phyloP scores from a whole-genome alignment of 2,888 invertebrate genomes.

The Sesia bembeciformis region DNA sequence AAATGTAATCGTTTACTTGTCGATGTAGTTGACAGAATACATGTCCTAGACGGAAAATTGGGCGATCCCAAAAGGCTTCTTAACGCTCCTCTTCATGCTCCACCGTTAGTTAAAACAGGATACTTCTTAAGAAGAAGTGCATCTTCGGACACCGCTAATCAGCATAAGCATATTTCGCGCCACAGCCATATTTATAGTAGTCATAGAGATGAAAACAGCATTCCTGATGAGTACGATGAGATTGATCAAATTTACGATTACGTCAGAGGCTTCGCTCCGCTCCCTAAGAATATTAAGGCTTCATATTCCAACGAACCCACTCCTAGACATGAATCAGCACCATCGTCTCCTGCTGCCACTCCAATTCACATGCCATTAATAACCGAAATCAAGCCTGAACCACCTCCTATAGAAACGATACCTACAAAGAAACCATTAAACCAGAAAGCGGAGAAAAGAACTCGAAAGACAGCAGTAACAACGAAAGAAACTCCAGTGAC shows the following conservation, averaged over 20 bases:
- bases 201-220: constrained; percentile 78
- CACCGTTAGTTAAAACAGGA: constrained; percentile 74
- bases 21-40: constrained; percentile 86
- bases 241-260: constrained; percentile 98
- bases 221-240: constrained; percentile 92
- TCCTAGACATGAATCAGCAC: constrained; percentile 70
- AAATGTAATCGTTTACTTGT: constrained; percentile 82
- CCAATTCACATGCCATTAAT: constrained; percentile 72
- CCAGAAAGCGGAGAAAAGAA: constrained; percentile 82
- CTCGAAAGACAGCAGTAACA: constrained; percentile 78
- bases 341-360: constrained; percentile 68
- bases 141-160: constrained; percentile 82
- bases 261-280: constrained; percentile 92
- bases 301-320: constrained; percentile 71
- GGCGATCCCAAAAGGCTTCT: constrained; percentile 76
- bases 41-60: constrained; percentile 86
- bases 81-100: constrained; percentile 53
- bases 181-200: constrained; percentile 70
- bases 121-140: constrained; percentile 84
- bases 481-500: constrained; percentile 71
- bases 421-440: constrained; percentile 83
- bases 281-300: constrained; percentile 85
- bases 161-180: constrained; percentile 66
- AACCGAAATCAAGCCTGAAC: constrained; percentile 84
- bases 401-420: constrained; percentile 93